Percentiles rank a stretch among this genome's conserved stretches.
phyloP scores from a whole-genome alignment of 2,797 vertebrate species.

The Sternarchorhynchus goeldii region DNA sequence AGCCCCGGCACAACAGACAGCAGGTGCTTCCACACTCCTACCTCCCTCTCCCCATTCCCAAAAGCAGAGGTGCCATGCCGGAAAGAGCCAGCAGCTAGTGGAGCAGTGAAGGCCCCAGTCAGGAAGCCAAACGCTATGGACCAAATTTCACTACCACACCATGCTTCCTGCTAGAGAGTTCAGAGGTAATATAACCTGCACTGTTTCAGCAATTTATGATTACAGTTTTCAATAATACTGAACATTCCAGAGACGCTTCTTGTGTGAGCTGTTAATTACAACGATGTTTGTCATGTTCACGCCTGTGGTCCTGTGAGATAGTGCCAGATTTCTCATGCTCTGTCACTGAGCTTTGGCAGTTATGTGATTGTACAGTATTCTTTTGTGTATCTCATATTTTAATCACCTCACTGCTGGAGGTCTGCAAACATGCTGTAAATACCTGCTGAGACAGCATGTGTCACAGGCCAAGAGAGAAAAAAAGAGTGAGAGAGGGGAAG shows the following conservation, averaged over 20 bases:
- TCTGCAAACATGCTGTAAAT: conserved; percentile 40
- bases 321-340: conserved; percentile 36
- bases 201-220: not conserved
- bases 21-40: too few relatives aligned
- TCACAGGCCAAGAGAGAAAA: conserved; percentile 18
- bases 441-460: conserved; percentile 55
- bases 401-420: conserved; percentile 48
- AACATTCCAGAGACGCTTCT: conserved; percentile 2
- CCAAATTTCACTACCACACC: not conserved
- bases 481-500: not conserved
- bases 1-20: too few relatives aligned
- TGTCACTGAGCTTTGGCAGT: conserved; percentile 41
- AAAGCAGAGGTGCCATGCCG: too few relatives aligned
- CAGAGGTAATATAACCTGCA: not conserved
- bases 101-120: not conserved
- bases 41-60: too few relatives aligned
- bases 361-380: conserved; percentile 50
- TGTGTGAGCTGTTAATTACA: conserved; percentile 36
- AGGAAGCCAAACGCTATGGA: not conserved
- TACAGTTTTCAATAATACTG: not conserved
- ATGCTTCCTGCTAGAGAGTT: not conserved
- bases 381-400: conserved; percentile 37
- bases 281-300: conserved; percentile 43
- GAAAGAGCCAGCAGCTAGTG: not conserved
- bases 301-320: conserved; percentile 31